phyloP scores from a whole-genome alignment of 2,113 vertebrate species.

The Cebidichthys violaceus region DNA sequence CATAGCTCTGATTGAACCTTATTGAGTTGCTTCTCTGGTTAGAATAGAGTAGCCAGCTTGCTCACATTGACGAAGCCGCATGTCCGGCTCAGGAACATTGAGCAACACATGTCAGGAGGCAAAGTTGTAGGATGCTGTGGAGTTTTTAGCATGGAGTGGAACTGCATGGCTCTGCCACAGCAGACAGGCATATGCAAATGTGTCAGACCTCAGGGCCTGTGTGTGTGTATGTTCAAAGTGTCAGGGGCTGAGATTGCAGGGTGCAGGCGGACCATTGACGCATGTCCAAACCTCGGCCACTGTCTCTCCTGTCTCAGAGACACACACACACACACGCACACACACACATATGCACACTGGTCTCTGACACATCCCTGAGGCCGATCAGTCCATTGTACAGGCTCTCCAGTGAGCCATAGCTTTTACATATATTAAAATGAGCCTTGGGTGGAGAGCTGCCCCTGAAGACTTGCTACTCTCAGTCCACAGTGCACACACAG shows the following conservation, averaged over 20 bases:
- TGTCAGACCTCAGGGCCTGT: constrained; percentile 23
- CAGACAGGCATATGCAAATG: constrained; percentile 65
- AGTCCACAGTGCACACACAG: constrained; percentile 57
- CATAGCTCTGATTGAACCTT: neutral
- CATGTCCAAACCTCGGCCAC: constrained; percentile 74
- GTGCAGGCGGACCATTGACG: constrained; percentile 62
- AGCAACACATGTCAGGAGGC: constrained; percentile 18
- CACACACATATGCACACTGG: constrained; percentile 29
- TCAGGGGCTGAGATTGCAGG: constrained; percentile 51
- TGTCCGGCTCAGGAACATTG: neutral
- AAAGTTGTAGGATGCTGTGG: constrained; percentile 5
- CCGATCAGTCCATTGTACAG: constrained; percentile 77
- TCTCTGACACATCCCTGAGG: constrained; percentile 78
- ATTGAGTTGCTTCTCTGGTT: neutral
- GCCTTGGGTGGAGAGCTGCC: constrained; percentile 68
- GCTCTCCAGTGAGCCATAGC: constrained; percentile 79
- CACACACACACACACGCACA: constrained; percentile 21
- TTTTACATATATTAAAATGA: constrained; percentile 84
- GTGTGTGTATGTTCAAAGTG: constrained; percentile 46
- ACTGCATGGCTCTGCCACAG: constrained; percentile 42
- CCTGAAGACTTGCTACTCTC: constrained; percentile 64
- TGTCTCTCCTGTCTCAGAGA: constrained; percentile 51
- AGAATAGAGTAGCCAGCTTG: neutral
- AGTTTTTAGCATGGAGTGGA: constrained; percentile 20
- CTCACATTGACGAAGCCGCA: neutral